Base-by-base conservation (phyloP, 2,113 vertebrate species). In the Albula glossodonta region DNA sequence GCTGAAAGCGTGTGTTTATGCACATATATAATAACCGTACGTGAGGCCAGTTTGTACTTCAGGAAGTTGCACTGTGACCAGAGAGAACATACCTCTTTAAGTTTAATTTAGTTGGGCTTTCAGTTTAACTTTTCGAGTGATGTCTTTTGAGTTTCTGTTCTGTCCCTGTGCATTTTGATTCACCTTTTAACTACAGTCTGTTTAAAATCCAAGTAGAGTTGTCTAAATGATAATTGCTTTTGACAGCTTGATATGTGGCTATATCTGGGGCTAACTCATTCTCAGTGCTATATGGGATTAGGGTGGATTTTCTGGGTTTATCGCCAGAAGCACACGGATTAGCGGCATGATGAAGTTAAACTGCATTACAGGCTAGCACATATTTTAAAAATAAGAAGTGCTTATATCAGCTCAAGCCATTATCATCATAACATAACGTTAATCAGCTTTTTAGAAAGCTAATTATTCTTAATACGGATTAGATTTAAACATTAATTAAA, bases 271-370 rank as follows among this genome's bases (percentile, higher is more conserved):
- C 90, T 90, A 95, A 91, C 89, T 92, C 90, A 91, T 90, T 92
- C 91, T 95, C 92, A 94, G 96, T 94, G 94, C 92, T 94, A 91
- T 94, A 93, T 90, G 92, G 95, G 95, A 96, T 97, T 96, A 96
- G 93, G 91, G 80, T 88, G 91, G 96, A 96, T 97, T 96, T 96
- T 95, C 91, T 77, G 89, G 93, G 93, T 96, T 97, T 97, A 96
- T 97, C 95, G 94, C 94, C 94, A 90, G 89, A 94, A 94, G 95
- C 94, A 91, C 89, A 86, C 87, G 93, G 95, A 96, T 97, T 97
- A 97, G 93, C 90, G 91, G 89, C 70, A 88, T 90, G 89, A 94
- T 93, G 92, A 95, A 96, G 94, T 96, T 92, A 94, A 96, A 94
- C 95, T 94, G 91, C 95, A 96, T 96, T 51, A 25, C 66, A 84